Conservation (phyloP, 2,888 invertebrate genomes). For the Furcula furcula region DNA sequence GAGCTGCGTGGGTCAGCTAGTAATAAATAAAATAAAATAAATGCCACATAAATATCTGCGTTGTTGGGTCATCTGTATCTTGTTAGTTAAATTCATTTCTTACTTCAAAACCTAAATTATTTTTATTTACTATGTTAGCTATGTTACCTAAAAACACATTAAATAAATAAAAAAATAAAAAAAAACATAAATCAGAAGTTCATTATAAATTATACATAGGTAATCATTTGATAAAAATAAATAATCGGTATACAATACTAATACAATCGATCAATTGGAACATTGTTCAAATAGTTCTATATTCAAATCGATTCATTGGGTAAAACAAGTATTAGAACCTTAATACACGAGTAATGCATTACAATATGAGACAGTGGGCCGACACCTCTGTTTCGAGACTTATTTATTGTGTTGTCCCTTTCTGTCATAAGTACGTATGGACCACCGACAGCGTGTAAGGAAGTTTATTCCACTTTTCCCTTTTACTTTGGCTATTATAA, state of each 20-base stretch:
- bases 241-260: background rate
- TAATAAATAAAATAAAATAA: too few relatives aligned
- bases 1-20: too few relatives aligned
- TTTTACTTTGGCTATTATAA: too few relatives aligned
- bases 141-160: too few relatives aligned
- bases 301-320: conserved; percentile 28
- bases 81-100: too few relatives aligned
- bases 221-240: background rate
- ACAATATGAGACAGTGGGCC: conserved; percentile 48
- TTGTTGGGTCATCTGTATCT: too few relatives aligned
- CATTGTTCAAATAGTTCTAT: conserved; percentile 19
- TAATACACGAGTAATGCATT: conserved; percentile 55
- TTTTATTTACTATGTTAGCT: too few relatives aligned
- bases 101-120: too few relatives aligned
- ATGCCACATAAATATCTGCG: too few relatives aligned
- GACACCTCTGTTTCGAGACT: conserved; percentile 54
- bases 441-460: conserved; percentile 53
- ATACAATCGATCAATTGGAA: conserved; percentile 14
- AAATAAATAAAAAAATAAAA: too few relatives aligned
- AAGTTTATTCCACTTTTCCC: conserved; percentile 34
- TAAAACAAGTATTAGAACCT: conserved; percentile 43
- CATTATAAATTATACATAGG: too few relatives aligned
- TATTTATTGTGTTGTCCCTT: conserved; percentile 57
- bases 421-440: conserved; percentile 45
- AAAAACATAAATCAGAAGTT: too few relatives aligned